Percentiles rank a stretch among this genome's conserved stretches.
Conservation (phyloP, 53 echinoderm and acorn worm species). For the Paelopatides confundens region DNA sequence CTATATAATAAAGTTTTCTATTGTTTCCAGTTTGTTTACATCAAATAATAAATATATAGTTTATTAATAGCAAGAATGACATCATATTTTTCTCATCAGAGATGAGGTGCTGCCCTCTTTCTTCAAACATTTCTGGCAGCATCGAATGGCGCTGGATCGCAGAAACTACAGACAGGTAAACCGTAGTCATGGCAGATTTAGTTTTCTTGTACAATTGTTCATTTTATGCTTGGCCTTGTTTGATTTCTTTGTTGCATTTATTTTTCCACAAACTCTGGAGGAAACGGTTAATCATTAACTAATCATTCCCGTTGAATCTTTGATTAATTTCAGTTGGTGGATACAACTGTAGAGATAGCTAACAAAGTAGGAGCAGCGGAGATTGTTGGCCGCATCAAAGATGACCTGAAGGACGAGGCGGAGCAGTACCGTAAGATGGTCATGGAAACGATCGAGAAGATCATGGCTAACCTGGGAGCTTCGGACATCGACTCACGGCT, state of each 20-base stretch:
- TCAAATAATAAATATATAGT: too few species aligned
- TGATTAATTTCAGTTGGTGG: conserved; percentile 77
- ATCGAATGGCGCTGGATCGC: conserved; percentile 97
- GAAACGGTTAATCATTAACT: too few species aligned
- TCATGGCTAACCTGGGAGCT: conserved; percentile 98
- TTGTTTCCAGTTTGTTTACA: too few species aligned
- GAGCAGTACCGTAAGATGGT: conserved; percentile 99
- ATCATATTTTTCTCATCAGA: too few species aligned
- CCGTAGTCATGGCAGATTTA: too few species aligned
- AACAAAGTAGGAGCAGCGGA: conserved; percentile 99
- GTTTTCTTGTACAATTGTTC: too few species aligned
- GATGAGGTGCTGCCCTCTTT: conserved; percentile 97
- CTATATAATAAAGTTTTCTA: too few species aligned
- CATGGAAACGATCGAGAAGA: conserved; percentile 99
- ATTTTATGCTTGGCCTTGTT: too few species aligned
- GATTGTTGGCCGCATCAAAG: conserved; percentile 91
- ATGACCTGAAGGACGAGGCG: conserved; percentile 99
- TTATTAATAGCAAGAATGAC: too few species aligned
- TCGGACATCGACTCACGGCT: conserved; percentile 97
- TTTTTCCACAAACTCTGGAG: too few species aligned
- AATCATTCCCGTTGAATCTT: too few species aligned
- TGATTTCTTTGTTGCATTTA: too few species aligned
- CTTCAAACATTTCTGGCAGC: conserved; percentile 99
- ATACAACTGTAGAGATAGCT: conserved; percentile 98
- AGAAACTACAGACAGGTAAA: conserved; percentile 99